phyloP scores from a whole-genome alignment of 2,797 vertebrate species.

The Sebastes itinus region DNA sequence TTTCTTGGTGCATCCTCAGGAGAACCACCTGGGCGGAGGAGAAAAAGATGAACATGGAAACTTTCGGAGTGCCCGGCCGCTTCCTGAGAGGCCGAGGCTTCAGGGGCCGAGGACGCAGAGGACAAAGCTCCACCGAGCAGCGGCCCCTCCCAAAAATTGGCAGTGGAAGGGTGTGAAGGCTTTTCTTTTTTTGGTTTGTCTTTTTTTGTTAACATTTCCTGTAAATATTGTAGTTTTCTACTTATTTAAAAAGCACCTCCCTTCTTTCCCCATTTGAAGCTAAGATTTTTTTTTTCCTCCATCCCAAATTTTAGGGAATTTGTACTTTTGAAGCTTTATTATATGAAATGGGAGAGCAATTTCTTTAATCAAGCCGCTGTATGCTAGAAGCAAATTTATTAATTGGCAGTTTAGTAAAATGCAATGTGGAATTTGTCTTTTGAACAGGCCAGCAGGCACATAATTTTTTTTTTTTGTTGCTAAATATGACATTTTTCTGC shows the following conservation, averaged over 20 bases:
- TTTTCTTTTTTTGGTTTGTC: not conserved
- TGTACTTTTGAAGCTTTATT: constrained; percentile 30
- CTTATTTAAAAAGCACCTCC: constrained; percentile 55
- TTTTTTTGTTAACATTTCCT: constrained; percentile 45
- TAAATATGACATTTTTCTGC: not conserved
- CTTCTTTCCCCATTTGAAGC: constrained; percentile 22
- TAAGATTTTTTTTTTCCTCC: constrained; percentile 8
- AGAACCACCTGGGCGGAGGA: constrained; percentile 97
- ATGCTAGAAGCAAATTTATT: constrained; percentile 13
- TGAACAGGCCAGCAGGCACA: constrained; percentile 8
- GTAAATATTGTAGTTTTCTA: constrained; percentile 67
- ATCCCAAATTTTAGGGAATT: constrained; percentile 27
- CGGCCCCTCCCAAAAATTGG: constrained; percentile 86
- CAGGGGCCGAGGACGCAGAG: constrained; percentile 88
- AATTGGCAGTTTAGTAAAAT: constrained; percentile 25
- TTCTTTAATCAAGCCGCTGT: constrained; percentile 52
- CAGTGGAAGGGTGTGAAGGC: constrained; percentile 84
- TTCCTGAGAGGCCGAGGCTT: constrained; percentile 94
- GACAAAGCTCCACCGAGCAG: constrained; percentile 77
- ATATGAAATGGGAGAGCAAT: constrained; percentile 42
- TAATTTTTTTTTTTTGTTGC: not conserved
- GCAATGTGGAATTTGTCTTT: constrained; percentile 21
- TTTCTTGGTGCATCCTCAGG: constrained; percentile 70
- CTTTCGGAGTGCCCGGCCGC: constrained; percentile 92
- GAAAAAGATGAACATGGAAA: constrained; percentile 96